These are phyloP conservation scores for Caenorhabditis imperialis DNA, from an alignment of 2,888 invertebrate species.

Conservation along the genomic window DNA sequence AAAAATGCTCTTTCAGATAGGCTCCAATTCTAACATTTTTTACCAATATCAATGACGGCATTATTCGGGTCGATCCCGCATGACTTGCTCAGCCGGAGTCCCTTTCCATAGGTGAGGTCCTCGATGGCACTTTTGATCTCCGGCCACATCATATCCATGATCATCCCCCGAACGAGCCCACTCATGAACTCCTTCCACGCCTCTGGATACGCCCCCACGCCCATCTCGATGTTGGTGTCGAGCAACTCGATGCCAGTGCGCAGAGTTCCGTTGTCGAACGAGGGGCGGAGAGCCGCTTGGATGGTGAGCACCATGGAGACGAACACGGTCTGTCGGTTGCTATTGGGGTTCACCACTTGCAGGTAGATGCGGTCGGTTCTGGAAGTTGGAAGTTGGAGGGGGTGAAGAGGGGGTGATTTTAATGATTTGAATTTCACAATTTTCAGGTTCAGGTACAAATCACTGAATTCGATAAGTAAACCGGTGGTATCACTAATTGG, in stretches of 20 bases:
- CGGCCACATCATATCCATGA: constrained; percentile 77
- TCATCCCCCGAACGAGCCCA: constrained; percentile 75
- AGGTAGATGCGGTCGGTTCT: constrained; percentile 73
- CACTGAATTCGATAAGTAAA: too few species aligned
- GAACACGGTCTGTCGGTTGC: constrained; percentile 72
- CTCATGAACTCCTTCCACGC: constrained; percentile 72
- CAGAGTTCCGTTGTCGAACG: constrained; percentile 66
- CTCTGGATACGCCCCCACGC: constrained; percentile 75
- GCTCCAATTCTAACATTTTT: background rate
- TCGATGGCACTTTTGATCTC: constrained; percentile 74
- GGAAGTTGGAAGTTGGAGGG: constrained; percentile 13
- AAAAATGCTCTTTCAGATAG: constrained; percentile 10
- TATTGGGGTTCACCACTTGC: constrained; percentile 73
- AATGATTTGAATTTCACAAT: too few species aligned
- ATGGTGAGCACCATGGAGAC: constrained; percentile 71
- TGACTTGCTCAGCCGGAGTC: constrained; percentile 69
- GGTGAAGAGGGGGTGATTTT: too few species aligned
- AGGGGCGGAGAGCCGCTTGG: constrained; percentile 58
- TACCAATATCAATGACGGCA: constrained; percentile 71
- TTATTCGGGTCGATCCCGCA: constrained; percentile 76
- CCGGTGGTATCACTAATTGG: too few species aligned
- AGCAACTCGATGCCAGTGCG: constrained; percentile 73
- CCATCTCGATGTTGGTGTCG: constrained; percentile 73
- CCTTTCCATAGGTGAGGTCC: constrained; percentile 73
- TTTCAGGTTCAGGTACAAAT: too few species aligned